Evolutionary conservation across 2,113 vertebrate species (phyloP), one percentile per base, ranked within the genome.

Genomic region (Nibea coibor): DNA sequence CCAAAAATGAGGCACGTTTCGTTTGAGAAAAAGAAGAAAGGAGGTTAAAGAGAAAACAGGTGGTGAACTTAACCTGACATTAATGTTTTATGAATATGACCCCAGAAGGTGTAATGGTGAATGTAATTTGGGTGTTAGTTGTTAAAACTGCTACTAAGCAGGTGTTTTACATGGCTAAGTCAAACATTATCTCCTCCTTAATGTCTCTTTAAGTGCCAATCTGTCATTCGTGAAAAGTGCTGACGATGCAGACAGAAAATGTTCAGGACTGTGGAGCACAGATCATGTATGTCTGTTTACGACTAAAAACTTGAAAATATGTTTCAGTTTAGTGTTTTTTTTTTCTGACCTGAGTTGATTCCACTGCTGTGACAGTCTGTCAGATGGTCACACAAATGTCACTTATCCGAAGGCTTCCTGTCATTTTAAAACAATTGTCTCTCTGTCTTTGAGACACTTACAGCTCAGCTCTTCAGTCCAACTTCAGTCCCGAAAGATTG

Each of bases 11-110:
- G 87, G 58, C 59, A 72, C 56, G 85, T 81, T 91, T 89, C 82
- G 73, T 86, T 87, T 73, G 48, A 65, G 81, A 76, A 64, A 42
- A 42, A 76, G 73, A 88, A 84, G 78, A 90, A 88, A 87, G 63
- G 78, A 74, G 54, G 66, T 73, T 66, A 11, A 47, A 75, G 70
- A 76, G 66, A 78, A 85, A 93, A 88, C 92, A 94, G 89, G 85
- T 93, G 93, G 84, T 90, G 69, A 89, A 90, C 82, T 90, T 89
- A 90, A 87, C 87, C 83, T 93, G 84, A 90, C 85, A 87, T 86
- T 90, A 90, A 93, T 91, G 78, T 93, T 93, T 94, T 92, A 94
- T 93, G 91, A 88, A 91, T 78, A 84, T 92, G 86, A 92, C 89
- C 86, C 78, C 70, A 81, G 73, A 88, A 75, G 80, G 86, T 84